Evolutionary conservation across 2,797 vertebrate genomes (phyloP), one percentile per base, ranked within the genome.

Genomic region (Malacoctenus gilli): DNA sequence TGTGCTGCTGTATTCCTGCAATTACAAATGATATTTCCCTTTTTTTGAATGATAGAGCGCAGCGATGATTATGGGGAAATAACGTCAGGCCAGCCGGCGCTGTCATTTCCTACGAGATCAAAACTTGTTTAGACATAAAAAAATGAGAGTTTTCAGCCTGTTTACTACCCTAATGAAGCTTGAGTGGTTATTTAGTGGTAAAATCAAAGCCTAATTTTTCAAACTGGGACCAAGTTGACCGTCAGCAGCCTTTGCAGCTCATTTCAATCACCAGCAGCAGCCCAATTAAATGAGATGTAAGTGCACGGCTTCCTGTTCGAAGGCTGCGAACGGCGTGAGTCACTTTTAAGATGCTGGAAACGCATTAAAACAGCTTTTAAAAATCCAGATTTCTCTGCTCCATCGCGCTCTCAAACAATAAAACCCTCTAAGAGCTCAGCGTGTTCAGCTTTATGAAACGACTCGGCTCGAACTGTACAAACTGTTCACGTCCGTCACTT

Each of bases 261-360:
- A 42, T 57, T 65, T 49, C 19, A 18, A 15, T 43, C 23, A 15
- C 49, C n/a, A 31, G 23, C 43, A n/a, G n/a, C n/a, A n/a, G n/a
- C n/a, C n/a, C n/a, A 44, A 48, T 43, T 1, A 51, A 69, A 4
- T 40, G 19, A 47, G 39, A 22, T 42, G 8, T 50, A 12, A 2
- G 6, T 36, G 39, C 4, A 1, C 3, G 31, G 14, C 34, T 43
- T 36, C n/a, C 36, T 38, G 20, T 25, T 2, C 43, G n/a, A 46
- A 28, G 19, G 40, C 38, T 51, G 38, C 59, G 37, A 54, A 49
- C 43, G 43, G 18, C 28, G 35, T 54, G 16, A 63, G 39, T 80
- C 50, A 59, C 40, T 42, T 53, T 2, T 4, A 56, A 49, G 49
- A 71, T 57, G n/a, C 22, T 55, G 28, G 14, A 25, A 44, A 22